These are phyloP conservation scores for Neolamprologus longior DNA, from an alignment of 2,113 vertebrate genomes.

Conservation along the genomic window DNA sequence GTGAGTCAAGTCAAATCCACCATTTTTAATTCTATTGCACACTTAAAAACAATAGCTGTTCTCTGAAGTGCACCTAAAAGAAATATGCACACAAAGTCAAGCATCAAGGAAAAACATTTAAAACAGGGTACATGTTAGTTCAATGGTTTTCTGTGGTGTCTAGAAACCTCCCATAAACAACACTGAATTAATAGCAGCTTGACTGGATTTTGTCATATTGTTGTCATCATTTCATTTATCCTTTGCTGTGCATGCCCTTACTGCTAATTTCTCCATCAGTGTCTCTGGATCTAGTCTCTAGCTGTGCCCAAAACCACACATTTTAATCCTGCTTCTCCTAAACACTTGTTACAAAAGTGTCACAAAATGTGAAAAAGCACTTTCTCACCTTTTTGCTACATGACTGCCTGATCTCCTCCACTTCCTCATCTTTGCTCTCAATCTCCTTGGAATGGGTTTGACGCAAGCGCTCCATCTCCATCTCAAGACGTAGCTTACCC, in stretches of 20 bases:
- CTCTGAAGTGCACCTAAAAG: not conserved
- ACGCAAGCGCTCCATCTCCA: slow-evolving; percentile 93
- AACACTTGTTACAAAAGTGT: not conserved
- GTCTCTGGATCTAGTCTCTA: not conserved
- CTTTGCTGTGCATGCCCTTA: not conserved
- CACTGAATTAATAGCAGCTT: not conserved
- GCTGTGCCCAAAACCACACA: not conserved
- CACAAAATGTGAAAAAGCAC: not conserved
- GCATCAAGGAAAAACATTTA: not conserved
- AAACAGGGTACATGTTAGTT: not conserved
- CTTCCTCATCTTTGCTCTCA: slow-evolving; percentile 91
- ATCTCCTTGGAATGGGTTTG: slow-evolving; percentile 93
- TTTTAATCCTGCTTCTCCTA: not conserved
- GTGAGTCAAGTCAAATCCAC: not conserved
- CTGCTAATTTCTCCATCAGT: not conserved
- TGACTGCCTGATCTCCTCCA: slow-evolving; percentile 92
- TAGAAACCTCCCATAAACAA: not conserved
- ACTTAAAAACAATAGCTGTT: not conserved
- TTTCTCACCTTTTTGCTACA: slow-evolving; percentile 89
- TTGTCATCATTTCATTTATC: not conserved
- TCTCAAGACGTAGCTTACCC: slow-evolving; percentile 93
- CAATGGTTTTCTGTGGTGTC: not conserved
- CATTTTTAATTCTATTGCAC: not conserved
- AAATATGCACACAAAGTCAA: not conserved
- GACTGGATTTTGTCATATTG: not conserved